Conservation (phyloP, 2,888 invertebrate species). For the Lymantria dispar region DNA sequence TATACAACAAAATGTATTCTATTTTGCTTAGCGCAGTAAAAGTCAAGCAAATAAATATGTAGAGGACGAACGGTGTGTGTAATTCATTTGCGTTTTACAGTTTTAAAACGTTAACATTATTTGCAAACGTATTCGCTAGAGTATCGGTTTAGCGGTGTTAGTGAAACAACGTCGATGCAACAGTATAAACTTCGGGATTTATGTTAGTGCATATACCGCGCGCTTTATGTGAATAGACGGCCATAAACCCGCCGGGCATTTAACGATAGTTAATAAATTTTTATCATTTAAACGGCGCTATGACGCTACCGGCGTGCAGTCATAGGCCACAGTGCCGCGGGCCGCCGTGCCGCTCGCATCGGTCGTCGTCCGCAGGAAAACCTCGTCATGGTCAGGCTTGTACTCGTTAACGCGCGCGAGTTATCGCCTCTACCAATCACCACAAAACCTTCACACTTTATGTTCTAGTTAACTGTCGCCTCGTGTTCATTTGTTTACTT, state of each 20-base stretch:
- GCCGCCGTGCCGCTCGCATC: slow-evolving; percentile 20
- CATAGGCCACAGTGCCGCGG: slow-evolving; percentile 1
- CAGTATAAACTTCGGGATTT: slow-evolving; percentile 80
- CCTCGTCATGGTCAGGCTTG: slow-evolving; percentile 51
- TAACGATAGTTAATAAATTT: slow-evolving; percentile 75
- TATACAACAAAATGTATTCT: slow-evolving; percentile 32
- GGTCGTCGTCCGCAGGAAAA: slow-evolving; percentile 2
- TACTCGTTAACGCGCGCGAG: slow-evolving; percentile 52
- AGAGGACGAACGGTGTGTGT: slow-evolving; percentile 37
- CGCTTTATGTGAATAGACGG: slow-evolving; percentile 66
- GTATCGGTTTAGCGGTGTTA: slow-evolving; percentile 47
- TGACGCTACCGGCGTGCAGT: neutral
- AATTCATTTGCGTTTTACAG: slow-evolving; percentile 55
- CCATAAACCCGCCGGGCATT: slow-evolving; percentile 65
- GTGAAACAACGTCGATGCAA: slow-evolving; percentile 57
- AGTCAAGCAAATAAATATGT: slow-evolving; percentile 38
- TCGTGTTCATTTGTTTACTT: slow-evolving; percentile 39
- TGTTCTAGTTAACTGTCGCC: slow-evolving; percentile 42
- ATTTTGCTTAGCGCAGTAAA: slow-evolving; percentile 30
- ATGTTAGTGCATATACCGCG: slow-evolving; percentile 59
- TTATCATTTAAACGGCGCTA: slow-evolving; percentile 65
- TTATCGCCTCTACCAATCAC: slow-evolving; percentile 49
- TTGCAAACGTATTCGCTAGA: slow-evolving; percentile 41
- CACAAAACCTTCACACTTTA: slow-evolving; percentile 55
- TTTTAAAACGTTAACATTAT: slow-evolving; percentile 45